Evolutionary conservation across 1,140 invertebrate genomes (phyloP), one percentile per base, ranked within the genome.

Genomic region (Drosophila arawakana): DNA sequence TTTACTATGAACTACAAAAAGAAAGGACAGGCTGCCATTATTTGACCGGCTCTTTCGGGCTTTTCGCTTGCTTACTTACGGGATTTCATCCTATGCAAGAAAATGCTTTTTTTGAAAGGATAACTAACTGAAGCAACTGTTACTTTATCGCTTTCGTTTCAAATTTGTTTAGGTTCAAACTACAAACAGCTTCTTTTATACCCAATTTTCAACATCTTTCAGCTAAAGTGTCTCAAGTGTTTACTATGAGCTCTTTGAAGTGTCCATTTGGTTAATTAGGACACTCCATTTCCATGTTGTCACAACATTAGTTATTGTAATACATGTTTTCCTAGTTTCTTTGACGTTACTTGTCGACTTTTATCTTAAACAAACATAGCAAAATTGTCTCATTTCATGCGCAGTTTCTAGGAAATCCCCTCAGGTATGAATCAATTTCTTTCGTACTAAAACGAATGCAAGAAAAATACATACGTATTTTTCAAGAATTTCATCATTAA

Each of bases 81-180:
- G 44, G 49, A 47, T 73, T 82, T 79, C 82, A 85, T 85, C 35
- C 39, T 59, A 63, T 37, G 10, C 10, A 30, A 21, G 39, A 21
- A 11, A 41, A 4, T 41, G 30, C 3, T 2, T 43, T 34, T 25
- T 35, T 67, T 43, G 47, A 79, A 79, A 76, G 75, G 46, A 76
- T 81, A 76, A 84, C 61, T 84, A 83, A 62, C 81, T 66, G 55
- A 44, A 46, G 13, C 62, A 37, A 5, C 25, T 35, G 63, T 49
- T 59, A 85, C 69, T 80, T 85, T 75, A 72, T 49, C 65, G 49
- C 78, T 81, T 73, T 65, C 72, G 49, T 41, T 73, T 72, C 30
- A 34, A 54, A 34, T 50, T 80, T 73, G 54, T 61, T 63, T 39
- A 30, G 21, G 41, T 15, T 73, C 15, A n/a, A 68, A 13, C 49